phyloP scores from a whole-genome alignment of 2,113 vertebrate genomes.

The Gulo gulo region DNA sequence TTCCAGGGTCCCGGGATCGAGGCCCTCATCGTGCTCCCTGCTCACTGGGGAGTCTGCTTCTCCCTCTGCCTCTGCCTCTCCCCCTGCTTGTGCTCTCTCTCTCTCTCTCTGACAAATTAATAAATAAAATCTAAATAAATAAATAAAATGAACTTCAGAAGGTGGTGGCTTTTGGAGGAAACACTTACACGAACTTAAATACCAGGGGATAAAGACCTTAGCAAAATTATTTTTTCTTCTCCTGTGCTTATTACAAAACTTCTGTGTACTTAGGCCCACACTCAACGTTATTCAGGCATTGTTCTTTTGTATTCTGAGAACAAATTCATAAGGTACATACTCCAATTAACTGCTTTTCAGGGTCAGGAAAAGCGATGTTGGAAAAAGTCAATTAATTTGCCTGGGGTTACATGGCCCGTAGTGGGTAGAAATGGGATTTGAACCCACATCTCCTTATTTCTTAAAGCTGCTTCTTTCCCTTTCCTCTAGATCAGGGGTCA shows the following conservation, averaged over 20 bases:
- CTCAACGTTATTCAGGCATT: not conserved
- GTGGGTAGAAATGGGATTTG: not conserved
- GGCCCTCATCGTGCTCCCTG: too few relatives aligned
- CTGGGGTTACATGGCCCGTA: too few relatives aligned
- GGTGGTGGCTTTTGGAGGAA: too few relatives aligned
- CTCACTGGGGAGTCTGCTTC: too few relatives aligned
- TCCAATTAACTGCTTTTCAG: not conserved
- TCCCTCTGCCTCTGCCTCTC: too few relatives aligned
- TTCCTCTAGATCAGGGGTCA: not conserved
- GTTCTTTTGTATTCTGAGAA: not conserved
- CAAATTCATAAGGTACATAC: not conserved
- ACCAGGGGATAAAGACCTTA: accelerated
- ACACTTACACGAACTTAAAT: not conserved
- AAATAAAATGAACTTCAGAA: not conserved
- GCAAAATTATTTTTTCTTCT: not conserved
- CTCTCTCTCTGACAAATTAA: too few relatives aligned
- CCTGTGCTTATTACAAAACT: accelerated
- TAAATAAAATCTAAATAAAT: too few relatives aligned
- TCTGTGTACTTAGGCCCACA: not conserved
- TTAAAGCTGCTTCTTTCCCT: not conserved
- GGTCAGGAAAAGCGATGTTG: not conserved
- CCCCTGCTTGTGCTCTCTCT: too few relatives aligned
- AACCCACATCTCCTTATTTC: not conserved
- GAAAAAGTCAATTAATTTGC: not conserved
- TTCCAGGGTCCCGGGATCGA: too few relatives aligned